These are phyloP conservation scores for Salpingus planirostris DNA, from an alignment of 2,888 invertebrate genomes.

Conservation along the genomic window DNA sequence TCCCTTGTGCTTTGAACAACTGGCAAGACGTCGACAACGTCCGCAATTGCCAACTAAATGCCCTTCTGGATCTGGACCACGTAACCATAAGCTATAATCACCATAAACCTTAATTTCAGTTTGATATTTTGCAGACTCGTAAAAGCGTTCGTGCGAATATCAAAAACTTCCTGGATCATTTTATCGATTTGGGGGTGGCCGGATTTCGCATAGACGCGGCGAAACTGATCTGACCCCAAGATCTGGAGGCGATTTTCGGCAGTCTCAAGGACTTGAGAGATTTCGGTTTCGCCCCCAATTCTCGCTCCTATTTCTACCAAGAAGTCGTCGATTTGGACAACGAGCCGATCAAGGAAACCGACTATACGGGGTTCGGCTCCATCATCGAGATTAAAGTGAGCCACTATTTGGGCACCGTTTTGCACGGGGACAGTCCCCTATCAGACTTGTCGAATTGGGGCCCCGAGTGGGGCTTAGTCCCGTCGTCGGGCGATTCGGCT, in stretches of 20 bases:
- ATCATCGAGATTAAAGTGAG: constrained; percentile 70
- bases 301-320: constrained; percentile 61
- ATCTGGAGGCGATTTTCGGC: constrained; percentile 45
- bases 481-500: too few relatives aligned
- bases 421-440: constrained; percentile 52
- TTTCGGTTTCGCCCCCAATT: constrained; percentile 50
- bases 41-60: not conserved
- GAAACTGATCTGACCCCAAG: constrained; percentile 48
- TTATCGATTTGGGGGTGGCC: constrained; percentile 46
- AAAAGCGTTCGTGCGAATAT: too few relatives aligned
- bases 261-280: constrained; percentile 52
- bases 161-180: too few relatives aligned
- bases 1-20: too few relatives aligned
- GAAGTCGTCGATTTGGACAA: constrained; percentile 62
- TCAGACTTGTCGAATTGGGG: constrained; percentile 59
- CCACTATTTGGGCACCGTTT: constrained; percentile 47
- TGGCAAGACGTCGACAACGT: not conserved
- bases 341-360: constrained; percentile 12
- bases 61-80: not conserved
- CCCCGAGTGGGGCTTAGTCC: too few relatives aligned
- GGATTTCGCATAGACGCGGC: constrained; percentile 49
- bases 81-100: too few relatives aligned
- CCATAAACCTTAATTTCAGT: too few relatives aligned
- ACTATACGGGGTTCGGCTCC: constrained; percentile 43
- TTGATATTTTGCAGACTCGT: too few relatives aligned